phyloP scores from a whole-genome alignment of 2,888 invertebrate species.

The Cataglyphis rosenhaueri region DNA sequence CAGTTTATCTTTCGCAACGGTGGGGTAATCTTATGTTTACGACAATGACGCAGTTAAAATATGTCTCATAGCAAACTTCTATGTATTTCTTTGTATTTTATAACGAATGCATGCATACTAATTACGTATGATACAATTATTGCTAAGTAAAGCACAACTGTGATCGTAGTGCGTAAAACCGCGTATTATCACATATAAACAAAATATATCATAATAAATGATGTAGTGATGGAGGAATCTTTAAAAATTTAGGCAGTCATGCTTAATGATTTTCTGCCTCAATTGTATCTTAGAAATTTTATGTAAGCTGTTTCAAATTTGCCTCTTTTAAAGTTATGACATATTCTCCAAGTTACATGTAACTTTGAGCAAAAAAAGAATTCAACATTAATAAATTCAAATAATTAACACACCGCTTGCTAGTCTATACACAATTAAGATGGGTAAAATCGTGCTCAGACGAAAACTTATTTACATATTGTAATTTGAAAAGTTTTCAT shows the following conservation, averaged over 20 bases:
- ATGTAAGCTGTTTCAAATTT: neutral
- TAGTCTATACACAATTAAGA: neutral
- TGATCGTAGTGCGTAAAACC: neutral
- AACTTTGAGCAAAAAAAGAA: slow-evolving; percentile 17
- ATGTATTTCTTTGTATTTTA: slow-evolving; percentile 9
- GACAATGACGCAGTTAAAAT: neutral
- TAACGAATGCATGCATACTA: neutral
- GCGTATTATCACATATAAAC: neutral
- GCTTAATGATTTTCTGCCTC: neutral
- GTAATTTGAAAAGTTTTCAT: neutral
- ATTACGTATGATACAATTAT: slow-evolving; percentile 24
- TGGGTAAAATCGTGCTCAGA: neutral
- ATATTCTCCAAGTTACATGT: slow-evolving; percentile 8
- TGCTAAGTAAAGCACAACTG: neutral
- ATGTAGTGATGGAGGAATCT: neutral
- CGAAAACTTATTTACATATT: slow-evolving; percentile 5
- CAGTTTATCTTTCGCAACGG: slow-evolving; percentile 6
- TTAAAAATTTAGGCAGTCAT: neutral
- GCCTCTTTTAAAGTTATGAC: neutral
- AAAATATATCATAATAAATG: neutral
- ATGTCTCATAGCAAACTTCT: neutral
- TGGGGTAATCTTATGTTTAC: neutral
- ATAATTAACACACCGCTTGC: slow-evolving; percentile 11
- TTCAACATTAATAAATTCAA: slow-evolving; percentile 12
- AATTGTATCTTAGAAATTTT: neutral